A percentile compares a stretch with the other conserved stretches of the same genome.
These are phyloP conservation scores for Delphinapterus leucas DNA, from an alignment of 2,113 vertebrate genomes.

Conservation along the genomic window DNA sequence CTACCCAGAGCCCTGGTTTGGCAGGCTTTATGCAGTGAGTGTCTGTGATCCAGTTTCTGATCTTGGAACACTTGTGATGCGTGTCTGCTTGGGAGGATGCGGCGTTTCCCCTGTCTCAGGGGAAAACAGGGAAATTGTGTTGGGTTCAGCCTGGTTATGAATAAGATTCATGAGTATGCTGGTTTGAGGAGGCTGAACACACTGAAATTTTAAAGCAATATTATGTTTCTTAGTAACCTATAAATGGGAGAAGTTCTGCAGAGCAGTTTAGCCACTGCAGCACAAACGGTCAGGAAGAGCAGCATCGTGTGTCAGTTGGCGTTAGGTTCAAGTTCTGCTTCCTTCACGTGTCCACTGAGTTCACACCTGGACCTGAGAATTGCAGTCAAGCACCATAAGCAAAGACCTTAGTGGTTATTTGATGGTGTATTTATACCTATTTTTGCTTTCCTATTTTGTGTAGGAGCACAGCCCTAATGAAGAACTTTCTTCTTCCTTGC, in stretches of 20 bases:
- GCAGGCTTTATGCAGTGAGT: background rate
- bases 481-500: background rate
- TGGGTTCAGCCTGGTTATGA: background rate
- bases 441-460: background rate
- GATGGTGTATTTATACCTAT: background rate
- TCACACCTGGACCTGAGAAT: background rate
- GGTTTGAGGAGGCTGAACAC: background rate
- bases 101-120: background rate
- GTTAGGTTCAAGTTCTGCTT: background rate
- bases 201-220: background rate
- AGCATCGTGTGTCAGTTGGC: background rate
- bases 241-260: background rate
- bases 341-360: background rate
- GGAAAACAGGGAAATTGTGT: background rate
- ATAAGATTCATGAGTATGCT: background rate
- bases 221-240: background rate
- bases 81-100: background rate
- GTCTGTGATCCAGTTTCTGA: background rate
- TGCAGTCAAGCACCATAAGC: background rate
- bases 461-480: background rate
- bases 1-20: background rate
- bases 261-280: background rate
- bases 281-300: background rate
- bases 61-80: background rate
- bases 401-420: background rate